phyloP scores from a whole-genome alignment of 1,140 invertebrate species.

The Zaprionus camerounensis region DNA sequence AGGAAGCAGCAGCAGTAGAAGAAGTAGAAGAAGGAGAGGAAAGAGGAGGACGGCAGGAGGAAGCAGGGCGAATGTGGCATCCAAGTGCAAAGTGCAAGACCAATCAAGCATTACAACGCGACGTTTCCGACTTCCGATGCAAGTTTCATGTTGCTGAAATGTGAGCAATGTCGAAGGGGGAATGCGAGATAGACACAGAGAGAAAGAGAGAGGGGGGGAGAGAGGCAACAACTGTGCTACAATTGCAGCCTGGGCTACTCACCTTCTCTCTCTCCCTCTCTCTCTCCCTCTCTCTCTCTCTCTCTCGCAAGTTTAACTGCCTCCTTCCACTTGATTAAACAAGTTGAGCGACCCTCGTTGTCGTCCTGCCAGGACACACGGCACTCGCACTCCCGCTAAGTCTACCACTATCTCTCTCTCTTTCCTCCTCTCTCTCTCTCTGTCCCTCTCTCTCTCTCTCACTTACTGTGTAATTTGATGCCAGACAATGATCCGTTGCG shows the following conservation, averaged over 20 bases:
- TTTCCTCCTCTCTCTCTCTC: neutral
- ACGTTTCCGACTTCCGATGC: constrained; percentile 76
- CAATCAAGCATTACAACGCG: constrained; percentile 71
- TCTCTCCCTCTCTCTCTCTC: neutral
- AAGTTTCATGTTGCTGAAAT: constrained; percentile 68
- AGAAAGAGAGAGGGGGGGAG: neutral
- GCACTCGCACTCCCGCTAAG: neutral
- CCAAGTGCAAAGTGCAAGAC: constrained; percentile 56
- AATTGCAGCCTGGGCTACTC: neutral
- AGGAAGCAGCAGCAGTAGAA: constrained; percentile 33
- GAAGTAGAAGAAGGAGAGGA: neutral
- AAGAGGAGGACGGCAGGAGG: neutral
- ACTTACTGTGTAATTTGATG: constrained; percentile 60
- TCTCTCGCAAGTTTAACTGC: constrained; percentile 62
- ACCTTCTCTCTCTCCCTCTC: neutral
- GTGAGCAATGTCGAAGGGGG: constrained; percentile 52
- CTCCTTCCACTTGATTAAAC: constrained; percentile 79
- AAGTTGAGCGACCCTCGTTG: constrained; percentile 39
- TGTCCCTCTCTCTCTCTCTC: neutral
- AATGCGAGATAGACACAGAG: neutral
- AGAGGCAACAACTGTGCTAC: neutral
- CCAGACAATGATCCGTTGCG: constrained; percentile 72
- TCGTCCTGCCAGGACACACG: neutral
- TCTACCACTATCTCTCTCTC: neutral
- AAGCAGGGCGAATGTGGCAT: constrained; percentile 26